Evolutionary conservation across 2,888 invertebrate genomes (phyloP), one percentile per base, ranked within the genome.

Genomic region (Meandrusa payeni): DNA sequence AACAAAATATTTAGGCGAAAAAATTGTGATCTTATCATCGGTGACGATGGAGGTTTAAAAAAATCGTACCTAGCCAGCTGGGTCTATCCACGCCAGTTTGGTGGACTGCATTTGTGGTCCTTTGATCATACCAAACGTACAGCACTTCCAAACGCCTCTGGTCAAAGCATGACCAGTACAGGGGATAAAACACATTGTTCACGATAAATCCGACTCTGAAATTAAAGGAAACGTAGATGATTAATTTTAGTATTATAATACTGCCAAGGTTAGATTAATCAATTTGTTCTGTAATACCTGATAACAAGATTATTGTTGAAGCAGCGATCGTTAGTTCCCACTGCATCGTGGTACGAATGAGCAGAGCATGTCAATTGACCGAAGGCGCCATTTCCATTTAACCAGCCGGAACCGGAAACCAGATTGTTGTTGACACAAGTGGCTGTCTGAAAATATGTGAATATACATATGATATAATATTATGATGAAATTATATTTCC

Each of bases 121-220:
- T 78, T 48, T 90, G 75, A 27, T 82, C 76, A 42, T 82, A 85
- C 64, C 83, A 79, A 0, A 88, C 87, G 52, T 90, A 91, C 4
- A 90, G 54, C 0, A 90, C 85, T 51, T 83, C 86, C 40, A 89
- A 67, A 0, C 77, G 69, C 2, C 54, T 61, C 22, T 78, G 72
- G 61, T 91, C 86, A 53, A 89, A 91, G 62, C 92, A 92, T 0
- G 90, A 76, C 52, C 75, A 79, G 51, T 88, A 88, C 4, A 80
- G 59, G 9, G 78, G 72, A 47, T 89, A 70, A 61, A 91, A 89
- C 5, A 73, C 65, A 9, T 69, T 67, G 46, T 76, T 65, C 0
- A 89, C 74, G 12, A 66, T 59, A 60, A 89, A 91, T 1, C 91
- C 91, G 17, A 90, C 76, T 44, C 90, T 86, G 54, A 20, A 68